These are phyloP conservation scores for Archocentrus centrarchus DNA, from an alignment of 2,113 vertebrate species.

Conservation along the genomic window DNA sequence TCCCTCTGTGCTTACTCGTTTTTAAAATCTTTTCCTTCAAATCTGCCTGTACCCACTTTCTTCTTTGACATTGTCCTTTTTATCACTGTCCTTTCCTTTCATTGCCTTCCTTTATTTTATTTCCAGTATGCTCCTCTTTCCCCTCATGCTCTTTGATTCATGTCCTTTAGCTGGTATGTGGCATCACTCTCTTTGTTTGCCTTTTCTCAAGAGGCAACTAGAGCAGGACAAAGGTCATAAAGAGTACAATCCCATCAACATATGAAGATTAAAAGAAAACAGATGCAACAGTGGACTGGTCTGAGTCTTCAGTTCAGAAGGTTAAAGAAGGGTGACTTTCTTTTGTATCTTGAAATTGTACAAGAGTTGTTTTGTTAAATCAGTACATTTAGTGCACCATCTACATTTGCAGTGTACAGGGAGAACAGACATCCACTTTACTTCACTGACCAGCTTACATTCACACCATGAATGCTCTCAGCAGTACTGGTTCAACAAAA, in stretches of 20 bases:
- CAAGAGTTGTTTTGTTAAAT: background rate
- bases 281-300: background rate
- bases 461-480: background rate
- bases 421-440: background rate
- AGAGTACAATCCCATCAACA: background rate
- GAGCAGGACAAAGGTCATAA: background rate
- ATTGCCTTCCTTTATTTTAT: background rate
- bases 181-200: background rate
- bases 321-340: background rate
- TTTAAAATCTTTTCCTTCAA: conserved; percentile 14
- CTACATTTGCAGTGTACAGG: background rate
- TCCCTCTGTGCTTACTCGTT: background rate
- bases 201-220: background rate
- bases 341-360: background rate
- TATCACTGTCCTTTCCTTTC: conserved; percentile 3
- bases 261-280: background rate
- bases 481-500: background rate
- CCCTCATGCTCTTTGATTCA: conserved; percentile 5
- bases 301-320: background rate
- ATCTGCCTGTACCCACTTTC: conserved; percentile 14
- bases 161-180: background rate
- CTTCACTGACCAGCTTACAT: background rate
- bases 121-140: background rate
- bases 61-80: conserved; percentile 24
- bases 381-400: background rate